Evolutionary conservation across 2,888 invertebrate genomes (phyloP), one percentile per base, ranked within the genome.

Genomic region (Ophion costatus): DNA sequence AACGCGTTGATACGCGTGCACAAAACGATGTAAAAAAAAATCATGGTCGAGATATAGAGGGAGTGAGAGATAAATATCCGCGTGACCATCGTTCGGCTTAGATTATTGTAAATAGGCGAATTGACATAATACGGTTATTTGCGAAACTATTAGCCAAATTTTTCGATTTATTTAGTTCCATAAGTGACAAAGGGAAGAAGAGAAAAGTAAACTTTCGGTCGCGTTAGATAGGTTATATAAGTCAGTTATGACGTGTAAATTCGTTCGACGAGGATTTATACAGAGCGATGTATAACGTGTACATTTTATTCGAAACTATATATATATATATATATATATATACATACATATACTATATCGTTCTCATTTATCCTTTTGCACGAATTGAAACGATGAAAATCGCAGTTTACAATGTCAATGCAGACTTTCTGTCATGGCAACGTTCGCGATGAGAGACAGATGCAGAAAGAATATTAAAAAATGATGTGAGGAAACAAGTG

Each of bases 21-120:
- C 59, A 57, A 75, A 83, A 73, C 69, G 33, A 63, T 63, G 14
- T 51, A 38, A 69, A 79, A 56, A 20, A 20, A 71, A 20, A 71
- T 11, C 38, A 22, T 51, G 29, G 63, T 59, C 29, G 63, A 74
- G 1, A 51, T 42, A 77, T 9, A 22, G 56, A 51, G 45, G 38
- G 20, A 9, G 66, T 20, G 20, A 67, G 38, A 69, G 24, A 70
- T 38, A 79, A 38, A 66, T 56, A 84, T 78, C 75, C 84, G 82
- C 64, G 61, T 71, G 75, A 82, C 63, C 74, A 84, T 56, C 69
- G 78, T 85, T 85, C 79, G 76, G 81, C 81, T 75, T 85, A 82
- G 76, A 82, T 66, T 73, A 83, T 66, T 88, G 88, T 88, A 87
- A 85, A 87, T 86, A 87, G 80, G 45, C 78, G 75, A 87, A 83